Evolutionary conservation across 2,797 vertebrate species (phyloP).

Genomic region (Micromesistius poutassou): DNA sequence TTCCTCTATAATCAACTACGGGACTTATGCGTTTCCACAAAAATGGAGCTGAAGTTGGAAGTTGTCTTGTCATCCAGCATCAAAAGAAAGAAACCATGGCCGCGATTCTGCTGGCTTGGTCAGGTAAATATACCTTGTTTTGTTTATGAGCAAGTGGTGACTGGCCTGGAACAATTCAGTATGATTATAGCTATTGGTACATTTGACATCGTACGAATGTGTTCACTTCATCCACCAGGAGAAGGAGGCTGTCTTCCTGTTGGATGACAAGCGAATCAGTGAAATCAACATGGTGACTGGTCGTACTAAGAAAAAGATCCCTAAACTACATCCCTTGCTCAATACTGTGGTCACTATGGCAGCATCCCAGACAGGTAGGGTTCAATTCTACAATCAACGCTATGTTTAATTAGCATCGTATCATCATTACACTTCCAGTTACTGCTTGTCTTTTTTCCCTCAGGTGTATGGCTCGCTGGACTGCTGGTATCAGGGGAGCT

Average conservation of each 20-base stretch:
- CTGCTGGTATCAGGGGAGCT: slow-evolving; percentile 84
- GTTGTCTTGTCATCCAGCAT: slow-evolving; percentile 86
- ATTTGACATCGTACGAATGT: background rate
- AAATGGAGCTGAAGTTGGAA: slow-evolving; percentile 89
- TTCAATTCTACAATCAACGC: background rate
- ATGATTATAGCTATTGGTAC: background rate
- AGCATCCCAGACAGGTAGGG: slow-evolving; percentile 81
- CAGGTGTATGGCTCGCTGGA: slow-evolving; percentile 88
- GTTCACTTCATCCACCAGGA: slow-evolving; percentile 70
- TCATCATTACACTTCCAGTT: background rate
- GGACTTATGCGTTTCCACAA: slow-evolving; percentile 5
- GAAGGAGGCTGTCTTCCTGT: slow-evolving; percentile 87
- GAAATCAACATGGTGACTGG: slow-evolving; percentile 89
- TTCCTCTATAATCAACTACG: background rate
- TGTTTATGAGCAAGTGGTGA: background rate
- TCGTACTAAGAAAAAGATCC: slow-evolving; percentile 85
- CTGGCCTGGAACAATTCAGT: background rate
- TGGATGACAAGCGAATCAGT: slow-evolving; percentile 85
- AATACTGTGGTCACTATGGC: slow-evolving; percentile 78
- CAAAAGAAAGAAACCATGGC: slow-evolving; percentile 92
- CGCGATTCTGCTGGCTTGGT: slow-evolving; percentile 89
- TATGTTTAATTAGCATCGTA: background rate
- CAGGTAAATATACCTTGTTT: slow-evolving; percentile 66
- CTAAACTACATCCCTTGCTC: slow-evolving; percentile 81
- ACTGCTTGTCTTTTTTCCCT: background rate